These are phyloP conservation scores for Ailurus styani DNA, from an alignment of 2,113 vertebrate genomes.

Conservation along the genomic window DNA sequence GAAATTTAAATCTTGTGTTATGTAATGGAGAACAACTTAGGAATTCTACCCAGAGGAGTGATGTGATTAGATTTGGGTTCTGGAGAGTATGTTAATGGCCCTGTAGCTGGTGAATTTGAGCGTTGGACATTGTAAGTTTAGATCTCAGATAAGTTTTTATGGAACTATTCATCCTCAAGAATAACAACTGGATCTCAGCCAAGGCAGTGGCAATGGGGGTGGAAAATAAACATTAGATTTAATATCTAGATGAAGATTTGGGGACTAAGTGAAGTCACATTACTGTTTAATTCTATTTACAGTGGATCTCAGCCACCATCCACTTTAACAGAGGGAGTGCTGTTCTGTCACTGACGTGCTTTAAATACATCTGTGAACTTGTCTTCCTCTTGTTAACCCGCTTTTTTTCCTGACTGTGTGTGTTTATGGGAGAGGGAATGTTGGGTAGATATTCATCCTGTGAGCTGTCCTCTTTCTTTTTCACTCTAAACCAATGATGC, in stretches of 20 bases:
- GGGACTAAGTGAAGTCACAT: background rate
- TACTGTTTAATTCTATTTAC: conserved; percentile 23
- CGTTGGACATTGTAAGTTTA: background rate
- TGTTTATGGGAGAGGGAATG: background rate
- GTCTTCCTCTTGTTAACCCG: background rate
- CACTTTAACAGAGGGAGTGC: background rate
- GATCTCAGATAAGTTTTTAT: background rate
- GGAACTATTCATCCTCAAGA: background rate
- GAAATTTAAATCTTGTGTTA: background rate
- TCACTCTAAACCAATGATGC: background rate
- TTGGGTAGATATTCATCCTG: background rate
- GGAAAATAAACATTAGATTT: background rate
- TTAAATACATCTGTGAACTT: background rate
- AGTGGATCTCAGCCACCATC: background rate
- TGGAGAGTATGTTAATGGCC: background rate
- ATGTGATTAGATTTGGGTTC: background rate
- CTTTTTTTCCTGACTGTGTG: background rate
- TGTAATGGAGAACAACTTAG: background rate
- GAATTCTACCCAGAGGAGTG: background rate
- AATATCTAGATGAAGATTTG: background rate
- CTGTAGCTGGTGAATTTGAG: background rate
- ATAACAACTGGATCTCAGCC: background rate
- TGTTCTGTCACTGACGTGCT: background rate
- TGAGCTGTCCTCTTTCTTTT: background rate
- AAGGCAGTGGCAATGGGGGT: background rate